Base-by-base conservation (phyloP, 2,888 invertebrate genomes). In the Caenorhabditis plicata region DNA sequence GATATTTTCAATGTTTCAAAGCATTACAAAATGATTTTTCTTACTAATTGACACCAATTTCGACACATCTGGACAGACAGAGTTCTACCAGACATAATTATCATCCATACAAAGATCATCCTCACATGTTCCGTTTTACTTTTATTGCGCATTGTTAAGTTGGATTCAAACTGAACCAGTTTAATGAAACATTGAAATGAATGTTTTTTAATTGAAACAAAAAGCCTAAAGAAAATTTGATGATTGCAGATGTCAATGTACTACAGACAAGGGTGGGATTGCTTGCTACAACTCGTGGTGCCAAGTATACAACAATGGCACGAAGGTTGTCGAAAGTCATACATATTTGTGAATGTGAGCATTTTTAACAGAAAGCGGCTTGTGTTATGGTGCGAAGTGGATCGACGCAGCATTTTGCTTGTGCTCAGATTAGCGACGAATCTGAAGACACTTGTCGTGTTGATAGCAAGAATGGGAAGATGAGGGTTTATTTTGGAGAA, bases 231-330 rank as follows among this genome's bases (percentile, higher is more conserved):
- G n/a, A n/a, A n/a, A n/a, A n/a, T n/a, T n/a, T n/a, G n/a, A n/a
- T n/a, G n/a, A n/a, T 27, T 42, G 9, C 42, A 42, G 42, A 27
- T 42, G 42, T 27, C 42, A 42, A 31, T 42, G 42, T 42, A 42
- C 42, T 20, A 42, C 42, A 15, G 42, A 42, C 25, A 27, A 31
- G 19, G 42, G 27, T 2, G 42, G 42, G 3, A 23, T 42, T 11
- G 15, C 29, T 2, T 42, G 42, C 29, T 27, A 42, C 42, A 29
- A 27, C 11, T 17, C 17, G 7, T 42, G 42, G 42, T 42, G 42
- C 22, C 29, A 42, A 27, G 42, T 42, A 4, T 31, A 42, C n/a
- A 42, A 42, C 19, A 42, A 42, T 29, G 42, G 42, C 9, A 42
- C 42, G 2, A 17, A 27, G 15, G 42, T 31, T 4, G 15, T 17